Percentiles rank a stretch among this genome's conserved stretches.
Evolutionary conservation across 1,140 invertebrate species (phyloP).

Genomic region (Argopecten irradians): DNA sequence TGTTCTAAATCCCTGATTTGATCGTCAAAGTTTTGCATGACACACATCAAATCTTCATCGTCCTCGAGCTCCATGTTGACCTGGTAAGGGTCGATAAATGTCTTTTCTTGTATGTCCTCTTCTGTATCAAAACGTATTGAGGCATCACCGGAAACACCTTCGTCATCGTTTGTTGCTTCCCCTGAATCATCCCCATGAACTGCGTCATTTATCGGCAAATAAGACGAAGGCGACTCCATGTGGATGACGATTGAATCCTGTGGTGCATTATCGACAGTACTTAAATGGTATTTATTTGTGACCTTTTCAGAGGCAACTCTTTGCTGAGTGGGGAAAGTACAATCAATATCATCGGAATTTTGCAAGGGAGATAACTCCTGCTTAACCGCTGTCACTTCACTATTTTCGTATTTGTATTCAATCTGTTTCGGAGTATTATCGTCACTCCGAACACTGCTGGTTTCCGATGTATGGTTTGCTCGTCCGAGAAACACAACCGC

Average conservation of each 20-base stretch:
- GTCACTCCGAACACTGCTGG: background rate
- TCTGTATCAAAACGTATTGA: too few species aligned
- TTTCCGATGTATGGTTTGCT: background rate
- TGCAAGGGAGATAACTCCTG: background rate
- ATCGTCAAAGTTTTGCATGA: constrained; percentile 41
- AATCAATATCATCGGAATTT: background rate
- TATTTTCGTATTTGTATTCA: background rate
- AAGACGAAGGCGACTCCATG: background rate
- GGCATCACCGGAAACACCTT: background rate
- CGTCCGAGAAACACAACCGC: background rate
- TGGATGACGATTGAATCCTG: background rate
- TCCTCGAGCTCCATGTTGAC: background rate
- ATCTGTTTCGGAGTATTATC: background rate
- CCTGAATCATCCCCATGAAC: background rate
- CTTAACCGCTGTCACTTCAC: background rate
- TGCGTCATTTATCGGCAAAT: background rate
- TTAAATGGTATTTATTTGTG: background rate
- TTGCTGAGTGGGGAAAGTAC: background rate
- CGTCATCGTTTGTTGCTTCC: background rate
- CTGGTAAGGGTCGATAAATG: background rate
- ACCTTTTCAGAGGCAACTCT: background rate
- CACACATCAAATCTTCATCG: background rate
- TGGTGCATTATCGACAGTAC: background rate
- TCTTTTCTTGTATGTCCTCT: background rate
- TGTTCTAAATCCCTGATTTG: constrained; percentile 34